Percentiles rank a stretch among this genome's conserved stretches.
Conservation (phyloP, 2,888 invertebrate genomes). For the Nephrotoma guestfalica region DNA sequence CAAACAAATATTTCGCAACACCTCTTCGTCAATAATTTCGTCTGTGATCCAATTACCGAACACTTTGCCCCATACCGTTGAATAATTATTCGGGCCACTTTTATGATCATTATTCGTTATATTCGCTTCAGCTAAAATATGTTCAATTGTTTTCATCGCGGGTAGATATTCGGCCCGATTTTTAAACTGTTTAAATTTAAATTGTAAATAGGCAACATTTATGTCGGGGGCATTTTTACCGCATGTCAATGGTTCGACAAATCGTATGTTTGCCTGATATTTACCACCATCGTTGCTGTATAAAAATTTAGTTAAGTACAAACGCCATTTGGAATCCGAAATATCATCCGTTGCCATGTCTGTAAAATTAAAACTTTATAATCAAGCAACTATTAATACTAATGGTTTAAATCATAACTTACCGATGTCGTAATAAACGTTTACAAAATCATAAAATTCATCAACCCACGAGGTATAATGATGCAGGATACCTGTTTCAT, state of each 20-base stretch:
- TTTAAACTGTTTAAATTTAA: constrained; percentile 42
- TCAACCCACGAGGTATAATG: constrained; percentile 48
- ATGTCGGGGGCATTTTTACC: constrained; percentile 39
- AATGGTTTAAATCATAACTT: constrained; percentile 8
- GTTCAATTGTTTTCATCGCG: constrained; percentile 52
- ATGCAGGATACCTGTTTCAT: constrained; percentile 37
- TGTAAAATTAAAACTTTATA: constrained; percentile 16
- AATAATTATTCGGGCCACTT: neutral
- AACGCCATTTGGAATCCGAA: constrained; percentile 40
- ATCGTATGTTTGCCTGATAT: constrained; percentile 52
- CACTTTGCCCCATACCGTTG: constrained; percentile 52
- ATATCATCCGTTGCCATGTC: constrained; percentile 35
- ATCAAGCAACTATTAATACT: neutral
- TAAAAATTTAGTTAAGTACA: constrained; percentile 52
- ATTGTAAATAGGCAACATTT: constrained; percentile 44
- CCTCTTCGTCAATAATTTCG: constrained; percentile 59
- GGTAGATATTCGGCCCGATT: constrained; percentile 54
- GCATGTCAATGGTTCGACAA: constrained; percentile 43
- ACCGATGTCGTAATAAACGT: constrained; percentile 41
- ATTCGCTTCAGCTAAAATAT: constrained; percentile 39
- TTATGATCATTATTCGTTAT: constrained; percentile 47
- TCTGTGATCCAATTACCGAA: constrained; percentile 67
- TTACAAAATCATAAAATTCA: constrained; percentile 46
- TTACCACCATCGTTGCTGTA: constrained; percentile 52
- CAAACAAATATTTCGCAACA: constrained; percentile 57